Evolutionary conservation across 2,113 vertebrate genomes (phyloP), one percentile per base, ranked within the genome.

Genomic region (Nycticorax nycticorax): DNA sequence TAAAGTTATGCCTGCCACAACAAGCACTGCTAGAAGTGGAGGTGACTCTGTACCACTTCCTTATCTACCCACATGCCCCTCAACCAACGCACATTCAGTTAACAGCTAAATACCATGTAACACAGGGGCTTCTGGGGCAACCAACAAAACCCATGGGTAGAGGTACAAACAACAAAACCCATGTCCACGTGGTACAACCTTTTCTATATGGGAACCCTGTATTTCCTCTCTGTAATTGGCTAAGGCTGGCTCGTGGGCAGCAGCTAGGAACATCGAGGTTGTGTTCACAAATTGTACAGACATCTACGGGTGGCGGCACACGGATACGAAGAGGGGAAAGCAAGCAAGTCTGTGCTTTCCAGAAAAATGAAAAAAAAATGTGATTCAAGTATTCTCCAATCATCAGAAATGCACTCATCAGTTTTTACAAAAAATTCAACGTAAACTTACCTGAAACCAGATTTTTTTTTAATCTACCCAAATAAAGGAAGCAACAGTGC

Each of bases 211-310:
- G 30, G 14, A 55, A 59, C 30, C 35, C 30, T 32, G 22, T 27
- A 59, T 7, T 22, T 85, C 23, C 7, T 76, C 68, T n/a, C 68
- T n/a, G 9, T 48, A 69, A 43, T 4, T 17, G 37, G 26, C 28
- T 2, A 45, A 57, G 17, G 23, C 0, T 47, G 24, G 27, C 32
- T 77, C 5, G 2, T 3, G 4, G 52, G 37, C 6, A 13, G 72
- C 68, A 78, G 32, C 56, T 45, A 8, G 10, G 26, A 67, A 50
- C 4, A 7, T 1, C 9, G 2, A 77, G 22, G 52, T 12, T 57
- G 35, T 8, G 6, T 17, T 50, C 67, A 67, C 7, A 57, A 69
- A 12, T 11, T 39, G 32, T 39, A 43, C 30, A 72, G 5, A 48
- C 27, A 32, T 14, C 47, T 37, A 18, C 7, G 10, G 23, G 41